A percentile compares a stretch with the other conserved stretches of the same genome.
These are phyloP conservation scores for Listronotus oregonensis DNA, from an alignment of 1,140 invertebrate species.

Conservation along the genomic window DNA sequence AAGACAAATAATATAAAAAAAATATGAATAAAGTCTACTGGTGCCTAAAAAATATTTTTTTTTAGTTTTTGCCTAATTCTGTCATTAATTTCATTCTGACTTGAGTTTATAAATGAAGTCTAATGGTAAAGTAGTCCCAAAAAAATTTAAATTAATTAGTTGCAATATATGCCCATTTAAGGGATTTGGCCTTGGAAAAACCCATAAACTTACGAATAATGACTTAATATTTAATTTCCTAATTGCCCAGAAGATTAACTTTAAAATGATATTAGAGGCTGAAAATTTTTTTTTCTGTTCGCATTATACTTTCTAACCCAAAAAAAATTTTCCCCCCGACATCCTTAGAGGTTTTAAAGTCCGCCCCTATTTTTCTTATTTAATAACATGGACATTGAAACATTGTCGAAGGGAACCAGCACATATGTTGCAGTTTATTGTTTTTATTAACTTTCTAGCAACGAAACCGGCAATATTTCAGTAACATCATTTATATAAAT, in stretches of 20 bases:
- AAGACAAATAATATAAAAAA: no score
- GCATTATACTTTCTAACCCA: neutral
- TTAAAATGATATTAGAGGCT: no score
- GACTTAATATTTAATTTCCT: neutral
- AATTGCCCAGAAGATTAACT: neutral
- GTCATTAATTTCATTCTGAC: neutral
- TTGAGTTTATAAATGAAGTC: neutral
- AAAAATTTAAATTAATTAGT: neutral
- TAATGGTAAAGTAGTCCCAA: neutral
- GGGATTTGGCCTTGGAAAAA: neutral
- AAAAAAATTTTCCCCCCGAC: neutral
- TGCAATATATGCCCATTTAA: no score
- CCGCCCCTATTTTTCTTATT: neutral
- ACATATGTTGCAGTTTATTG: slow-evolving; percentile 1
- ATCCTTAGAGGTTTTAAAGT: neutral
- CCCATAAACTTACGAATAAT: neutral
- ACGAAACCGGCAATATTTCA: slow-evolving; percentile 5
- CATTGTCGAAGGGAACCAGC: neutral
- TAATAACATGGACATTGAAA: no score
- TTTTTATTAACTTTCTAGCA: neutral
- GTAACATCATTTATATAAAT: neutral
- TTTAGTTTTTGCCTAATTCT: neutral
- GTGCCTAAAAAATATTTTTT: neutral
- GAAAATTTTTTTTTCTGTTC: neutral
- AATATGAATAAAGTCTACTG: no score